Evolutionary conservation across 2,888 invertebrate genomes (phyloP).

Genomic region (Poecilus cupreus): DNA sequence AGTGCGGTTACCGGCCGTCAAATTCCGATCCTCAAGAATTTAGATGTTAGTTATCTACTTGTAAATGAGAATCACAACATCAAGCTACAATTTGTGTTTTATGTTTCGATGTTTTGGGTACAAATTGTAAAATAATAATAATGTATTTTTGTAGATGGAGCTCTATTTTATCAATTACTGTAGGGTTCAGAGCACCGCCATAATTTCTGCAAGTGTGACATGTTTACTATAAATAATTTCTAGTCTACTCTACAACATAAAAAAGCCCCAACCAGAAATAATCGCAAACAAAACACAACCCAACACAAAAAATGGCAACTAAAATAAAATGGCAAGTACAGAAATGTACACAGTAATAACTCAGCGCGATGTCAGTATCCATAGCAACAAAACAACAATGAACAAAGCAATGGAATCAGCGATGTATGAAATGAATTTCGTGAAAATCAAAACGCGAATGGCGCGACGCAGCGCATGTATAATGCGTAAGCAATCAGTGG

Average conservation of each 20-base stretch:
- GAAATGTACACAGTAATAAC: slow-evolving; percentile 37
- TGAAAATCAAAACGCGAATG: slow-evolving; percentile 49
- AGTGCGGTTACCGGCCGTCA: too few species aligned
- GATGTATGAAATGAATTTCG: slow-evolving; percentile 56
- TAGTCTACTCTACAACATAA: background rate
- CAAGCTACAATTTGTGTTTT: too few species aligned
- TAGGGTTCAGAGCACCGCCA: background rate
- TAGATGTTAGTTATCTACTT: too few species aligned
- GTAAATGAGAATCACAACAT: too few species aligned
- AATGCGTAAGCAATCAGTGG: slow-evolving; percentile 72
- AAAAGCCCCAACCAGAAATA: slow-evolving; percentile 44
- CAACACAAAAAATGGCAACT: slow-evolving; percentile 27
- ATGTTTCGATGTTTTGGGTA: background rate
- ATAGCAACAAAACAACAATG: slow-evolving; percentile 51
- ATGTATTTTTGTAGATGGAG: background rate
- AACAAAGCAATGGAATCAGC: slow-evolving; percentile 41
- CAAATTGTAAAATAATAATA: background rate
- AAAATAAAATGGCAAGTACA: slow-evolving; percentile 46
- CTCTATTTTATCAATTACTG: slow-evolving; percentile 29
- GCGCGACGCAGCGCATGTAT: slow-evolving; percentile 68
- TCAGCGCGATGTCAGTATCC: slow-evolving; percentile 29
- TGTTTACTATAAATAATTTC: slow-evolving; percentile 34
- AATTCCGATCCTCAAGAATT: too few species aligned
- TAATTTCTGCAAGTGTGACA: slow-evolving; percentile 34
- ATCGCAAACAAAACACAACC: slow-evolving; percentile 42